Conservation (phyloP, 2,888 invertebrate species). For the Antheraea assamensis region DNA sequence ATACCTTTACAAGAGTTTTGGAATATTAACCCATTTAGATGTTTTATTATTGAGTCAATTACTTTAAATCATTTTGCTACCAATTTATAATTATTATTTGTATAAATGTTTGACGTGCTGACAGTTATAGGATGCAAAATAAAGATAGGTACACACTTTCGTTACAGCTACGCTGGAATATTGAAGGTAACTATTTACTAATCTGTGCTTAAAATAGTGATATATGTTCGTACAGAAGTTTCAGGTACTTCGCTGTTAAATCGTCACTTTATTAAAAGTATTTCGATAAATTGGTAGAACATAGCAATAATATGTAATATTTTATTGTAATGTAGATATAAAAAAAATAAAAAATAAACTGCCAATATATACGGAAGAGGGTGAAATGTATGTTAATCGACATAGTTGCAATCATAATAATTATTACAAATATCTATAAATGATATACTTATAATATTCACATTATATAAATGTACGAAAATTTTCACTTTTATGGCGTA, state of each 20-base stretch:
- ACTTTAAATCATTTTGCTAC: slow-evolving; percentile 22
- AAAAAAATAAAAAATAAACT: not conserved
- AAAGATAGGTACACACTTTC: not conserved
- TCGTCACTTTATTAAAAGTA: not conserved
- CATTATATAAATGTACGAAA: not conserved
- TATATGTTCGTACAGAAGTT: not conserved
- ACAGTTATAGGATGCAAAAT: not conserved
- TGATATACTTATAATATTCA: not conserved
- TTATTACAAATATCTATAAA: not conserved
- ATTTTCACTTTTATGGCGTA: not conserved
- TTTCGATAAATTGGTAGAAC: not conserved
- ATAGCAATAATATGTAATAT: not conserved
- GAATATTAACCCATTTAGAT: slow-evolving; percentile 51
- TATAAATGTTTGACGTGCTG: not conserved
- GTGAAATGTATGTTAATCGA: not conserved
- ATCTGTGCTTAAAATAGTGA: not conserved
- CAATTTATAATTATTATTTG: not conserved
- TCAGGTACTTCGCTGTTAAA: not conserved
- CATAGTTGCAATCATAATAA: not conserved
- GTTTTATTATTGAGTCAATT: slow-evolving; percentile 40
- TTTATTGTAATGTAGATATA: not conserved
- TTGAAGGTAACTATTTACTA: not conserved
- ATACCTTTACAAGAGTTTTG: slow-evolving; percentile 57
- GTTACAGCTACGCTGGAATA: not conserved
- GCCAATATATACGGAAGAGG: not conserved